These are phyloP conservation scores for Nesogale talazaci DNA, from an alignment of 2,113 vertebrate genomes.

Conservation along the genomic window DNA sequence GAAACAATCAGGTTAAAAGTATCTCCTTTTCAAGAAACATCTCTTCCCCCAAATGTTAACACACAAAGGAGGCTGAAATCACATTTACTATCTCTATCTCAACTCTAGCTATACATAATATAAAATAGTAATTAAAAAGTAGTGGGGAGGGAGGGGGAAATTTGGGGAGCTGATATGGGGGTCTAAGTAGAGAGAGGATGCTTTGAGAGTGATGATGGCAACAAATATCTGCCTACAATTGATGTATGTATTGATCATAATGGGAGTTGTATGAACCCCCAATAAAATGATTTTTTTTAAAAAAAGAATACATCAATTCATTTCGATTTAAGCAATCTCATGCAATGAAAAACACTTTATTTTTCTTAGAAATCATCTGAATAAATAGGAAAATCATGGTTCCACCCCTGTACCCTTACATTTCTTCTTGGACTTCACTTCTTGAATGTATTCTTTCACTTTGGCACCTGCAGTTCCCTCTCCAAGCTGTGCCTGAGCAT, in stretches of 20 bases:
- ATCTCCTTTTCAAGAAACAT: slow-evolving; percentile 31
- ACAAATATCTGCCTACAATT: too few species aligned
- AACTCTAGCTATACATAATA: too few species aligned
- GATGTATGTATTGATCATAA: too few species aligned
- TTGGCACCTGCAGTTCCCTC: not conserved
- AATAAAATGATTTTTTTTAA: too few species aligned
- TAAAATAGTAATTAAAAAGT: too few species aligned
- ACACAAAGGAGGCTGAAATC: not conserved
- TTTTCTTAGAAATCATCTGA: not conserved
- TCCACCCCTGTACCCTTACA: not conserved
- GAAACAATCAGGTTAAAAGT: not conserved
- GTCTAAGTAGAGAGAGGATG: too few species aligned
- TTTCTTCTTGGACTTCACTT: not conserved
- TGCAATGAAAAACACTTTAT: not conserved
- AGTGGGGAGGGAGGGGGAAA: too few species aligned
- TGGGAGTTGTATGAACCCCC: too few species aligned
- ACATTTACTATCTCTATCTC: too few species aligned
- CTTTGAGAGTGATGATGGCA: too few species aligned
- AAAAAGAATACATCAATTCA: not conserved
- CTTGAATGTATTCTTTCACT: not conserved
- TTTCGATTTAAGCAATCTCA: not conserved
- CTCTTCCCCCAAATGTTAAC: not conserved
- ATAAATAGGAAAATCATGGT: not conserved
- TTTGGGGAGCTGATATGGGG: too few species aligned
- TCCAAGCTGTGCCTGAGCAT: not conserved